Conservation (phyloP, 2,113 vertebrate genomes). For the Sporophila hypoxantha region DNA sequence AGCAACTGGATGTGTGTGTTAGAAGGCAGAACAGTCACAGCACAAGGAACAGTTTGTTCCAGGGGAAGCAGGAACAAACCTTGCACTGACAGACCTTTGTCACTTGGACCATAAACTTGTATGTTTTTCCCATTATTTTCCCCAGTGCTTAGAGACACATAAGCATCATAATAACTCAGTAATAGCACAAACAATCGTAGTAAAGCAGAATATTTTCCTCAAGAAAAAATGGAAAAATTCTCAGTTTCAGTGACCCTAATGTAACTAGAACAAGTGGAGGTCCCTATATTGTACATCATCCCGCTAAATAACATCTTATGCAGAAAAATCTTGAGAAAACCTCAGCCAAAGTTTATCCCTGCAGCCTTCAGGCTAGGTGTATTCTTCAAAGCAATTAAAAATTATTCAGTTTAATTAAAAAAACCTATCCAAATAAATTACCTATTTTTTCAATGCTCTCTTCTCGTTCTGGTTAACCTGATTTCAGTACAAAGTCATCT, state of each 20-base stretch:
- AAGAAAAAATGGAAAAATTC: background rate
- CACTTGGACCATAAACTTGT: background rate
- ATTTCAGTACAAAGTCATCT: background rate
- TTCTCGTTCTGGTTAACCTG: background rate
- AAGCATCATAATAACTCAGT: background rate
- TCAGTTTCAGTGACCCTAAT: background rate
- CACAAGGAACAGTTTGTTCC: background rate
- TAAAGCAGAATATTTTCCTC: background rate
- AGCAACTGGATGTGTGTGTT: background rate
- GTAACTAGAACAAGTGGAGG: background rate
- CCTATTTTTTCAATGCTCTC: background rate
- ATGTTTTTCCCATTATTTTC: background rate
- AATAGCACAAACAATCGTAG: background rate
- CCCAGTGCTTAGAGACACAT: background rate
- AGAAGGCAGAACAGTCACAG: background rate
- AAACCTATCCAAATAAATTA: background rate
- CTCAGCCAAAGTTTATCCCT: background rate
- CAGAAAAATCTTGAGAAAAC: background rate
- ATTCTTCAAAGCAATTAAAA: background rate
- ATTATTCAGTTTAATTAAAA: background rate
- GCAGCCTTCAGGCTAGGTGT: background rate
- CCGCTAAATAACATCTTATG: background rate
- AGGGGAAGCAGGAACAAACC: background rate
- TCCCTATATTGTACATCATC: background rate
- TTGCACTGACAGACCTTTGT: background rate